Evolutionary conservation across 2,888 invertebrate species (phyloP).

Genomic region (Hyposoter didymator): DNA sequence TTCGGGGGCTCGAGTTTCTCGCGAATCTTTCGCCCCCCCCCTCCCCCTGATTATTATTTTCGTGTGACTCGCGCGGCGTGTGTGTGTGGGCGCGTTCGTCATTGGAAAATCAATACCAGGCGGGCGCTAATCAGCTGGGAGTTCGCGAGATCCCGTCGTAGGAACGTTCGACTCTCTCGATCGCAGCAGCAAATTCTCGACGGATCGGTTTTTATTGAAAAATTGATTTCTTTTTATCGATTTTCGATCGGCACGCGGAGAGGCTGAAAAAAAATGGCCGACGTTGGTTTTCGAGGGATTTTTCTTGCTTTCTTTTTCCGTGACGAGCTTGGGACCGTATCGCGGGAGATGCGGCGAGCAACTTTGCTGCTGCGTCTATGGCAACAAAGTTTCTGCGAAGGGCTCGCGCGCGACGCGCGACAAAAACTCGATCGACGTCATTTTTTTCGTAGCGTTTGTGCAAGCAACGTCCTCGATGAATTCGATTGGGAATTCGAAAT

Average conservation of each 20-base stretch:
- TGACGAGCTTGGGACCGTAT: constrained; percentile 72
- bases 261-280: background rate
- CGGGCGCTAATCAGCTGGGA: constrained; percentile 82
- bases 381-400: too few relatives aligned
- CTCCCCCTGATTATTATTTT: background rate
- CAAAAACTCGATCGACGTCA: constrained; percentile 17
- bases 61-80: constrained; percentile 30
- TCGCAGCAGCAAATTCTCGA: constrained; percentile 17
- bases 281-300: constrained; percentile 37
- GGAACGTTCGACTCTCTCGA: constrained; percentile 52
- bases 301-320: constrained; percentile 66
- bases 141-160: constrained; percentile 77
- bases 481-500: background rate
- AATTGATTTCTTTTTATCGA: background rate
- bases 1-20: constrained; percentile 10
- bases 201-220: background rate
- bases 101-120: constrained; percentile 83
- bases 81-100: constrained; percentile 72
- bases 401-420: background rate
- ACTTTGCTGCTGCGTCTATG: too few relatives aligned
- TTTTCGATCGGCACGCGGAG: background rate
- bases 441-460: background rate
- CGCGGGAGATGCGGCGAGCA: too few relatives aligned
- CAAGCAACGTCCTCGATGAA: background rate
- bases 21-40: background rate